Conservation (phyloP, 2,113 vertebrate genomes). For the Xiphias gladius region DNA sequence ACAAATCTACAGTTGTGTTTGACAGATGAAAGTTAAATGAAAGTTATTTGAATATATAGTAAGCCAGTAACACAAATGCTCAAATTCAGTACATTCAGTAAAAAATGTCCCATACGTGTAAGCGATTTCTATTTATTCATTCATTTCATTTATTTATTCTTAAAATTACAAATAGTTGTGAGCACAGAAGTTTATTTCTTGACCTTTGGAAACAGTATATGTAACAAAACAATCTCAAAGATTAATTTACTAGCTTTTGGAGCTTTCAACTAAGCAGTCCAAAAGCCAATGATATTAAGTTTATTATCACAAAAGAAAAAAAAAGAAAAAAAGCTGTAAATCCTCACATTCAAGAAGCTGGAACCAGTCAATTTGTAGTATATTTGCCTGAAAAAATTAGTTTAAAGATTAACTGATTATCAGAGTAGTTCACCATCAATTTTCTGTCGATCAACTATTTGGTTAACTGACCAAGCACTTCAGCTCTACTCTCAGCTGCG, state of each 20-base stretch:
- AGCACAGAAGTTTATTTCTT: background rate
- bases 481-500: too few relatives aligned
- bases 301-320: too few relatives aligned
- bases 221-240: background rate
- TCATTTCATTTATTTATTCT: background rate
- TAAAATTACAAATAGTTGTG: background rate
- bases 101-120: background rate
- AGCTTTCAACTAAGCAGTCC: background rate
- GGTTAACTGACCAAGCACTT: too few relatives aligned
- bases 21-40: slow-evolving; percentile 17
- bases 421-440: too few relatives aligned
- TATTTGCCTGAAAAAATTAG: too few relatives aligned
- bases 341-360: too few relatives aligned
- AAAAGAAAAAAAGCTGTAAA: too few relatives aligned
- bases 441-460: too few relatives aligned
- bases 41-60: slow-evolving; percentile 52
- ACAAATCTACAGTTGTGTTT: slow-evolving; percentile 36
- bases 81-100: background rate
- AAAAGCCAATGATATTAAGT: too few relatives aligned
- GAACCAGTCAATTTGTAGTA: too few relatives aligned
- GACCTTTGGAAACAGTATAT: background rate
- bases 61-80: slow-evolving; percentile 27
- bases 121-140: background rate
- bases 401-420: too few relatives aligned
- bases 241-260: background rate